Evolutionary conservation across 2,888 invertebrate genomes (phyloP).

Genomic region (Polyommatus iphigenia): DNA sequence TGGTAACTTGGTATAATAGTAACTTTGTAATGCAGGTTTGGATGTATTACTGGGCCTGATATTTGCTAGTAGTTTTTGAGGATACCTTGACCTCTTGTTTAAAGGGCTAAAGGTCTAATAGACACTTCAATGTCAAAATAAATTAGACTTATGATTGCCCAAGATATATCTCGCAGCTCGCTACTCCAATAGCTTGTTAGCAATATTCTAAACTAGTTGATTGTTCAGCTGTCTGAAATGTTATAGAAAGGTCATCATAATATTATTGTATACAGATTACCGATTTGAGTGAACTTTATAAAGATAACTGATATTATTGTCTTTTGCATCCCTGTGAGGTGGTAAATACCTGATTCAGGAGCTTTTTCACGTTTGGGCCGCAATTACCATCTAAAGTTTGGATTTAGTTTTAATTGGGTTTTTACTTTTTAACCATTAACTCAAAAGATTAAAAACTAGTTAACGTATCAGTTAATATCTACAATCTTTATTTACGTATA

Average conservation of each 20-base stretch:
- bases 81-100: not conserved
- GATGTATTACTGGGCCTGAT: too few relatives aligned
- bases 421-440: not conserved
- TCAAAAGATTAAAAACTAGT: not conserved
- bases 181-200: not conserved
- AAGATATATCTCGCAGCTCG: not conserved
- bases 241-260: not conserved
- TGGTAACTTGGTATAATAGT: too few relatives aligned
- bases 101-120: not conserved
- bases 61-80: not conserved
- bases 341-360: not conserved
- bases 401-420: not conserved
- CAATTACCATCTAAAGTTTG: not conserved
- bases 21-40: too few relatives aligned
- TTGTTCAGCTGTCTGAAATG: not conserved
- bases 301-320: too few relatives aligned
- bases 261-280: not conserved
- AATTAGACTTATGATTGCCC: not conserved
- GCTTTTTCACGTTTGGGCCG: not conserved
- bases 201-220: not conserved
- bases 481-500: not conserved
- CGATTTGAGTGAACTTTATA: not conserved
- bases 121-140: conserved; percentile 7
- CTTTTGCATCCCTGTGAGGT: not conserved
- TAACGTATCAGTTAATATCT: not conserved